Conservation (phyloP, 2,888 invertebrate species). For the Lymantria monacha region DNA sequence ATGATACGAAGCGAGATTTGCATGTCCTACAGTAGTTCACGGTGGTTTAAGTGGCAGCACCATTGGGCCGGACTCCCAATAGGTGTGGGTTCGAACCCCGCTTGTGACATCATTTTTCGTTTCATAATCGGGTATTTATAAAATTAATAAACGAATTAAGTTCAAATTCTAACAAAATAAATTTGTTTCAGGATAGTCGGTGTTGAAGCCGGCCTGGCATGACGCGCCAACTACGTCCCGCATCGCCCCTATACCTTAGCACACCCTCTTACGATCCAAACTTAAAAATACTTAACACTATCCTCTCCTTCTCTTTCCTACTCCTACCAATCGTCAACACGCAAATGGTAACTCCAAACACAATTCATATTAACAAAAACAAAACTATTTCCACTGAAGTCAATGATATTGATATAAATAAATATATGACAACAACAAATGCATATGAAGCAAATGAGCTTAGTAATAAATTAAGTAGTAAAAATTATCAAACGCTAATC, state of each 20-base stretch:
- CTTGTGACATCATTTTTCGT: no score
- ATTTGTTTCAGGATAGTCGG: conserved; percentile 55
- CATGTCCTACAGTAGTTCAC: no score
- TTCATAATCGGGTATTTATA: no score
- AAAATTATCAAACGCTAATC: conserved; percentile 54
- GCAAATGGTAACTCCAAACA: conserved; percentile 50
- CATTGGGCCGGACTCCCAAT: no score
- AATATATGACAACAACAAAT: conserved; percentile 19
- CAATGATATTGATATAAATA: conserved; percentile 18
- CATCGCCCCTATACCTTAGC: conserved; percentile 54
- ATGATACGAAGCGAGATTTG: no score
- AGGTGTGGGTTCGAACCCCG: no score
- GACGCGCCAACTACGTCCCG: conserved; percentile 60
- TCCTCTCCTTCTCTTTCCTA: conserved; percentile 49
- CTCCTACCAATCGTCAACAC: conserved; percentile 47
- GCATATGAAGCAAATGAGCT: conserved; percentile 27
- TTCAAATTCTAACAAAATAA: background rate
- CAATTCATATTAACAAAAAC: conserved; percentile 14
- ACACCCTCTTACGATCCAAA: conserved; percentile 61
- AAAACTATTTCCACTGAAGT: conserved; percentile 16
- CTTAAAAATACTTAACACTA: conserved; percentile 49
- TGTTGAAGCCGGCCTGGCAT: conserved; percentile 69
- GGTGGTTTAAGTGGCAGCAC: no score
- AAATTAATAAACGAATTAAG: no score
- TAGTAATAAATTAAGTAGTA: conserved; percentile 36